phyloP scores from a whole-genome alignment of 2,113 vertebrate species.

The Carassius auratus region DNA sequence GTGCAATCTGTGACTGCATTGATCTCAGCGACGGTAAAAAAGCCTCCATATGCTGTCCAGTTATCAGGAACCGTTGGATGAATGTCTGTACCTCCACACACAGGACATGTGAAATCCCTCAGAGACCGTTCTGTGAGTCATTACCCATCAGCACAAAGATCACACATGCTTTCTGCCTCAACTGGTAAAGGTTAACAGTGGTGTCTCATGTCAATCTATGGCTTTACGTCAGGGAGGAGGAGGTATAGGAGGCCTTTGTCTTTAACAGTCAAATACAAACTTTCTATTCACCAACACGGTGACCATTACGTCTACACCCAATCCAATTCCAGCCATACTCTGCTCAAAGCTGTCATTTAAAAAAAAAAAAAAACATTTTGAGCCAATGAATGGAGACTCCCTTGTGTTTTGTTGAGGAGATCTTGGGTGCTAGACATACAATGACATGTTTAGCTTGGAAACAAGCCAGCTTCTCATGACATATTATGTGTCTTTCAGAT shows the following conservation, averaged over 20 bases:
- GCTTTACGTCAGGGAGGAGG: constrained; percentile 30
- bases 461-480: constrained; percentile 13
- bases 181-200: constrained; percentile 56
- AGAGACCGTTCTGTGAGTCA: constrained; percentile 45
- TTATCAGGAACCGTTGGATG: constrained; percentile 22
- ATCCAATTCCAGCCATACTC: background rate
- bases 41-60: constrained; percentile 32
- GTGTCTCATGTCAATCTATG: constrained; percentile 51
- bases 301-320: constrained; percentile 28
- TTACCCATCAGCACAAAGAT: constrained; percentile 44
- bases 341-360: constrained; percentile 44
- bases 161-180: constrained; percentile 43
- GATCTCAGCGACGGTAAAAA: constrained; percentile 9
- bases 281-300: constrained; percentile 46
- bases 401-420: constrained; percentile 38
- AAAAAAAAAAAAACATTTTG: constrained; percentile 8
- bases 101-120: constrained; percentile 45
- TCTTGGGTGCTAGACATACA: background rate
- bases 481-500: constrained; percentile 30
- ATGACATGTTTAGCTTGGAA: constrained; percentile 11
- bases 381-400: constrained; percentile 20
- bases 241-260: constrained; percentile 34
- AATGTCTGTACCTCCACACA: constrained; percentile 51
- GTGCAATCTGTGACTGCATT: constrained; percentile 38
- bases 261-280: constrained; percentile 20